Conservation (phyloP, 2,113 vertebrate species). For the Daubentonia madagascariensis region DNA sequence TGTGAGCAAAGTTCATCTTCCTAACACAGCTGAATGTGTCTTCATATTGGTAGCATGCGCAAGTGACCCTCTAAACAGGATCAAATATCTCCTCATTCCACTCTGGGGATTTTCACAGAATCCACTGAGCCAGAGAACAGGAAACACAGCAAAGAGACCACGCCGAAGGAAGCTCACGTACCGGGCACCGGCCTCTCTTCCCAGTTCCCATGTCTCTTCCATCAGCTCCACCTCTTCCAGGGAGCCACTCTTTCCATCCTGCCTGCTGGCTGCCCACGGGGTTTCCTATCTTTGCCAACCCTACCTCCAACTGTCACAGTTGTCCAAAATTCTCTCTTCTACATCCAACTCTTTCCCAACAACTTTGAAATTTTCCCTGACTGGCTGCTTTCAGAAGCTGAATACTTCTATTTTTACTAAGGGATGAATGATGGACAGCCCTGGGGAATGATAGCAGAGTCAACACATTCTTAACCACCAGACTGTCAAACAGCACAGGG, state of each 20-base stretch:
- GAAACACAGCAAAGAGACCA: neutral
- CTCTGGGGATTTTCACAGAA: neutral
- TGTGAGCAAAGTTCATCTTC: neutral
- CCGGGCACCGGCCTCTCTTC: neutral
- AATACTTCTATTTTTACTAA: neutral
- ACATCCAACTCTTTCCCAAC: neutral
- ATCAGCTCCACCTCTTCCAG: neutral
- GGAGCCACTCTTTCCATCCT: neutral
- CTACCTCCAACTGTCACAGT: neutral
- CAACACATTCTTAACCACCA: neutral
- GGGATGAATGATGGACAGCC: neutral
- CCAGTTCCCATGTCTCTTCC: neutral
- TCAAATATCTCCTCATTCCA: neutral
- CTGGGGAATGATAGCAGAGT: neutral
- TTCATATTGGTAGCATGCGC: neutral
- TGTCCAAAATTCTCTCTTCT: neutral
- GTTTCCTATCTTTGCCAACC: neutral
- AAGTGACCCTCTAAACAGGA: neutral
- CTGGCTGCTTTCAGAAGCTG: neutral
- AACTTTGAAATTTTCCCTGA: neutral
- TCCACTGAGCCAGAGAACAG: neutral
- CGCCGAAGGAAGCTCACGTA: fast-evolving
- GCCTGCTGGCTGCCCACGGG: neutral
- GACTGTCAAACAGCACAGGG: neutral
- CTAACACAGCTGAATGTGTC: neutral